Percentiles rank a stretch among this genome's conserved stretches.
Conservation (phyloP, 2,888 invertebrate species). For the Cremastinae sp. region DNA sequence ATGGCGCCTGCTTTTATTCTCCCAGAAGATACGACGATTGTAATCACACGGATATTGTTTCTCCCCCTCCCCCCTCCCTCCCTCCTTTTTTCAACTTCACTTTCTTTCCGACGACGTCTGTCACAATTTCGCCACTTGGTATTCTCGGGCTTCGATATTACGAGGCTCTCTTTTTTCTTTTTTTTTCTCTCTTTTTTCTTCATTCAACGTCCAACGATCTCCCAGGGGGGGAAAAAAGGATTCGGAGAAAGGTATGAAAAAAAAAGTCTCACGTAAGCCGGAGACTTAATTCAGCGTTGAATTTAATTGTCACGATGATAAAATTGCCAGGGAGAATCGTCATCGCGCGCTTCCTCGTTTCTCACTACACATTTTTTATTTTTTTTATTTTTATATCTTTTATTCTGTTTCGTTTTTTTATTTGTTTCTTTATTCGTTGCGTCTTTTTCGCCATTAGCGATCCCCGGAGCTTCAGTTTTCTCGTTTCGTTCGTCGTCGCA, state of each 20-base stretch:
- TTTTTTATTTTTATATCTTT: slow-evolving; percentile 14
- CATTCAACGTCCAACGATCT: slow-evolving; percentile 11
- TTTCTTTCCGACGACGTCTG: slow-evolving; percentile 43
- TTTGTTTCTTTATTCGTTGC: too few species aligned
- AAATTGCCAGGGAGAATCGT: slow-evolving; percentile 33
- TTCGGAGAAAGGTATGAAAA: slow-evolving; percentile 35
- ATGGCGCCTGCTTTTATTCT: not conserved
- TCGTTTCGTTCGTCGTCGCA: slow-evolving; percentile 26
- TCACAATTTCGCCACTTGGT: slow-evolving; percentile 9
- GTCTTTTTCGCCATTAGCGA: slow-evolving; percentile 22
- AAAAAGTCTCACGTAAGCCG: slow-evolving; percentile 34
- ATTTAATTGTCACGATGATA: slow-evolving; percentile 52
- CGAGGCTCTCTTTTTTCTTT: not conserved
- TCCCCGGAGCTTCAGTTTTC: slow-evolving; percentile 7
- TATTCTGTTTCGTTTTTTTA: slow-evolving; percentile 23
- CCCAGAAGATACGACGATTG: slow-evolving; percentile 10
- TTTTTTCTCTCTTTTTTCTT: too few species aligned
- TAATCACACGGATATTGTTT: not conserved
- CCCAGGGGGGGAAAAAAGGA: slow-evolving; percentile 16
- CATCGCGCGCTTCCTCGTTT: slow-evolving; percentile 53
- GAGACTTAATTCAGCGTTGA: slow-evolving; percentile 47
- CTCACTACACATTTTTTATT: slow-evolving; percentile 36
- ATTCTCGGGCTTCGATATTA: slow-evolving; percentile 18
- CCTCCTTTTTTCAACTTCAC: slow-evolving; percentile 33
- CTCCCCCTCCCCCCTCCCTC: too few species aligned